phyloP scores from a whole-genome alignment of 2,113 vertebrate genomes.

The Panthera tigris region DNA sequence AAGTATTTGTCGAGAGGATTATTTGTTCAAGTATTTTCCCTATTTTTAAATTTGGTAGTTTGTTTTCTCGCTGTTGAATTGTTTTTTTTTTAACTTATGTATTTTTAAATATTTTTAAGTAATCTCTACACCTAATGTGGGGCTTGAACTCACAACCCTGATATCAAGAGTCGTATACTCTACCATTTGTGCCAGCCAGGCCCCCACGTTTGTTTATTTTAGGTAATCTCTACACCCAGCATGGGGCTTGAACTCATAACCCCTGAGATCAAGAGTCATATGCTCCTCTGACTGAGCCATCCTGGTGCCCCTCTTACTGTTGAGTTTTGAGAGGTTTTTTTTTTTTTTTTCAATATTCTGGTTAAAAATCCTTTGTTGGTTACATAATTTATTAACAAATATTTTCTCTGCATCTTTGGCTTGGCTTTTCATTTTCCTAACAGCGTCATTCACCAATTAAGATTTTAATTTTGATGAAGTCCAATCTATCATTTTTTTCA shows the following conservation, averaged over 20 bases:
- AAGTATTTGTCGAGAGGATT: slow-evolving; percentile 40
- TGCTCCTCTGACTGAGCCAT: not conserved
- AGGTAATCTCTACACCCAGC: not conserved
- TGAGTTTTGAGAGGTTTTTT: not conserved
- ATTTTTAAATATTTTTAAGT: not conserved
- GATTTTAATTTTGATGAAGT: slow-evolving; percentile 31
- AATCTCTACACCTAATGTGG: not conserved
- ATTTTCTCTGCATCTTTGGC: not conserved
- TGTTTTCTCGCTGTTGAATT: not conserved
- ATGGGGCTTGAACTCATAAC: not conserved
- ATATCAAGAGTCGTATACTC: not conserved
- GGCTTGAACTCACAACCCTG: not conserved
- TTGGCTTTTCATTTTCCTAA: slow-evolving; percentile 32
- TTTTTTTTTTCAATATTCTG: not conserved
- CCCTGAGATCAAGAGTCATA: not conserved
- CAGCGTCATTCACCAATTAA: not conserved
- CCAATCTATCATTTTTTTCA: not conserved
- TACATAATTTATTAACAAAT: slow-evolving; percentile 35
- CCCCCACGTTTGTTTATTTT: not conserved
- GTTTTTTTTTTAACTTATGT: not conserved
- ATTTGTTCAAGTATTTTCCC: slow-evolving; percentile 24
- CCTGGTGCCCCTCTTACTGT: not conserved
- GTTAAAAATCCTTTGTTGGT: not conserved
- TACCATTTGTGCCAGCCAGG: not conserved
- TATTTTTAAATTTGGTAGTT: slow-evolving; percentile 18